phyloP scores from a whole-genome alignment of 1,140 invertebrate species.

The Medauroidea extradentata region DNA sequence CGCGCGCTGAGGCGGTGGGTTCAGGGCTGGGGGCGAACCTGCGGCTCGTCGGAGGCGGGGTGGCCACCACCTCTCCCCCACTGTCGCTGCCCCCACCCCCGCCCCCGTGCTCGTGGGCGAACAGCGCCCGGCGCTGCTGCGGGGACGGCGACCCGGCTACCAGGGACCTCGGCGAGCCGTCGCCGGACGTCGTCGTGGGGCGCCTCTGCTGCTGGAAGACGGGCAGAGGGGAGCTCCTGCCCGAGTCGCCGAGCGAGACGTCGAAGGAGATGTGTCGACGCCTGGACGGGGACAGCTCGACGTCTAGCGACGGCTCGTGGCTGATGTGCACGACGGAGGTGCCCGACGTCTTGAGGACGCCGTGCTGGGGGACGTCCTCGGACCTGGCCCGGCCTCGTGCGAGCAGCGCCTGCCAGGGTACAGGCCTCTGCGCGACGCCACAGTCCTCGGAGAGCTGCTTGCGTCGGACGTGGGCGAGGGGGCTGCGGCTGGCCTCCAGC shows the following conservation, averaged over 20 bases:
- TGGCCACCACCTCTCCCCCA: slow-evolving; percentile 6
- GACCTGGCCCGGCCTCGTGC: background rate
- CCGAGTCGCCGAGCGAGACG: background rate
- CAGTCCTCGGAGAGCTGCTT: background rate
- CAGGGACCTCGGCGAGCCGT: background rate
- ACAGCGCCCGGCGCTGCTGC: background rate
- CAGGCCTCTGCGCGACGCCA: too few relatives aligned
- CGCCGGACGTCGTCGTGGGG: background rate
- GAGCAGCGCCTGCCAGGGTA: background rate
- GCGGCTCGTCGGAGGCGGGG: slow-evolving; percentile 2
- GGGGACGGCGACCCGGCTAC: background rate
- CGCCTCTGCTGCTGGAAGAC: background rate
- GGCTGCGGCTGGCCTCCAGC: background rate
- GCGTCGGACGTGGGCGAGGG: background rate
- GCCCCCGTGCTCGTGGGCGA: background rate
- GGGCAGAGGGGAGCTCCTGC: background rate
- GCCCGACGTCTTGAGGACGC: background rate
- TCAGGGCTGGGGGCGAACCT: background rate
- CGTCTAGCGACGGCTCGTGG: too few relatives aligned
- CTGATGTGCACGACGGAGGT: background rate
- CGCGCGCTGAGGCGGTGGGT: slow-evolving; percentile 13
- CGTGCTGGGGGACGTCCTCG: background rate
- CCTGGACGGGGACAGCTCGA: background rate
- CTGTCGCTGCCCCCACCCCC: slow-evolving; percentile 1
- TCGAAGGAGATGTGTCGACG: background rate